Base-by-base conservation (phyloP, 2,113 vertebrate species). In the Pygathrix nemaeus region DNA sequence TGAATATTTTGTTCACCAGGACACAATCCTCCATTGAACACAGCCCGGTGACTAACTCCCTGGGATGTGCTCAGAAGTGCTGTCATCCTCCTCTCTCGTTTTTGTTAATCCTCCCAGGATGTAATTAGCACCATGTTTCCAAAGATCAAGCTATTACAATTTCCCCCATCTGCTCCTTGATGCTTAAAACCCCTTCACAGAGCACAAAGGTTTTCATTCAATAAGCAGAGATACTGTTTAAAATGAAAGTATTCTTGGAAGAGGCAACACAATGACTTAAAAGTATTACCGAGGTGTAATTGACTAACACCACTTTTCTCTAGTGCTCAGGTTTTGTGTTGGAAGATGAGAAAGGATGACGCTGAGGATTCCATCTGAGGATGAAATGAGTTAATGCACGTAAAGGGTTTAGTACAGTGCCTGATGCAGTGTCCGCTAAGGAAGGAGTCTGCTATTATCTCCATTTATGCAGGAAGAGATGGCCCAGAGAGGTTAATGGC, bases 141-240 rank as follows among this genome's bases (percentile, higher is more conserved):
- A 64, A 64, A 94, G 86, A 88, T 82, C 86, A 73, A 88, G 94
- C 94, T 40, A 1, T 35, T n/a, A 38, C 79, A 40, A 9, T 59
- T 75, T 88, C n/a, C 48, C n/a, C 88, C 92, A 43, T 88, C 61
- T 90, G 85, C 68, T 91, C 50, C 94, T 73, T 13, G 82, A 93
- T 35, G 38, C 78, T 86, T 61, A 20, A 85, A 81, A n/a, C 59
- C 82, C 89, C 57, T 85, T 48, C 38, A 0, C 14, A 5, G 76
- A 88, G 57, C 64, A 64, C 76, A 81, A 30, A 81, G 81, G n/a
- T 23, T 32, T 35, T 40, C 92, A 70, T 75, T 93, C 86, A 78
- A 2, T 7, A 52, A 64, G 92, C 10, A 75, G 72, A 84, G 72
- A 70, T 32, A 9, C 76, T 32, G 17, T 40, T 72, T 30, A 43